phyloP scores from a whole-genome alignment of 2,113 vertebrate genomes.

The Myrmecobius fasciatus region DNA sequence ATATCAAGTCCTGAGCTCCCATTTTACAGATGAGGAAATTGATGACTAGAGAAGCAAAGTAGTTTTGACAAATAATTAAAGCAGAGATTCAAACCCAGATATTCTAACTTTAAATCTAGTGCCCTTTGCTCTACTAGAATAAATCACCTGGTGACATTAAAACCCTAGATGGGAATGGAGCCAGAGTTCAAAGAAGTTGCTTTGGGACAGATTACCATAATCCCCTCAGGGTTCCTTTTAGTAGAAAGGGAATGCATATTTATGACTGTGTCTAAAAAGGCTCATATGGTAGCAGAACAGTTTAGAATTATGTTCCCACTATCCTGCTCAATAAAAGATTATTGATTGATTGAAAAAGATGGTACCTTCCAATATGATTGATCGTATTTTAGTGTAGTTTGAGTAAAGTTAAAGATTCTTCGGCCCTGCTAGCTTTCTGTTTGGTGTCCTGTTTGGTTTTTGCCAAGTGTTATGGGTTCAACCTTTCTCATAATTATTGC shows the following conservation, averaged over 20 bases:
- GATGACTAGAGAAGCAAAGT: not conserved
- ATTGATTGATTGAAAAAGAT: not conserved
- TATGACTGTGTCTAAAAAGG: conserved; percentile 12
- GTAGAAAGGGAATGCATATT: conserved; percentile 30
- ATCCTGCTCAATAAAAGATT: not conserved
- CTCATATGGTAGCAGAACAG: not conserved
- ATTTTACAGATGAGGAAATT: not conserved
- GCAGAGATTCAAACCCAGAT: not conserved
- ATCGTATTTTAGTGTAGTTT: not conserved
- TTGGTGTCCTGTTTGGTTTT: not conserved
- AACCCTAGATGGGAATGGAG: conserved; percentile 33
- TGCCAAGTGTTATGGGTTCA: not conserved
- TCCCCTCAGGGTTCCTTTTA: conserved; percentile 24
- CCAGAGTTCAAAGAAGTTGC: conserved; percentile 45
- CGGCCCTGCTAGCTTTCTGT: not conserved
- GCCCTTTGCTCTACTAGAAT: not conserved
- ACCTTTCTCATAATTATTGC: not conserved
- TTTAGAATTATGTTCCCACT: conserved; percentile 7
- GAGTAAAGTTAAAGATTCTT: not conserved
- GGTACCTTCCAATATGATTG: not conserved
- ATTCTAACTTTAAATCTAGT: not conserved
- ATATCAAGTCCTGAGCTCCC: not conserved
- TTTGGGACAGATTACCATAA: conserved; percentile 58
- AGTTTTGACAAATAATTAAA: not conserved
- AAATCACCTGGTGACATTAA: not conserved